Evolutionary conservation across 2,888 invertebrate species (phyloP).

Genomic region (Plemyria rubiginata): DNA sequence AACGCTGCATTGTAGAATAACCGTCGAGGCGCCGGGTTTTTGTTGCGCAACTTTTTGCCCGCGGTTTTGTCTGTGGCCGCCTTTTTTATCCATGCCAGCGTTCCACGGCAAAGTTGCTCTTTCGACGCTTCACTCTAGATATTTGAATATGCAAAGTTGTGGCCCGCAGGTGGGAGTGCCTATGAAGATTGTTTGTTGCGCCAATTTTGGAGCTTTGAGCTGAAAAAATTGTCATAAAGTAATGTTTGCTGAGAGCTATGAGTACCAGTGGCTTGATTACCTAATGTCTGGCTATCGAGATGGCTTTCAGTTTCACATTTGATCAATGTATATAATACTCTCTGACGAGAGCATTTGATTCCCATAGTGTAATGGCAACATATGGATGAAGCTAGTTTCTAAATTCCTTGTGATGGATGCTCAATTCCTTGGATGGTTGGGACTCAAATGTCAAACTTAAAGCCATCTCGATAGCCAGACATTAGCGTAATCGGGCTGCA

Average conservation of each 20-base stretch:
- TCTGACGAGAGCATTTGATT: no score
- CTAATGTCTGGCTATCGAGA: no score
- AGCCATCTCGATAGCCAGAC: no score
- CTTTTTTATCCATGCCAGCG: conserved; percentile 47
- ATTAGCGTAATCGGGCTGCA: no score
- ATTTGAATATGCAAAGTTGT: conserved; percentile 55
- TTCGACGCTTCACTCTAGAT: conserved; percentile 37
- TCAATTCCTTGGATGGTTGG: no score
- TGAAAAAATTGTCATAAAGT: conserved; percentile 19
- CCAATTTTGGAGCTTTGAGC: conserved; percentile 24
- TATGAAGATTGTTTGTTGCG: conserved; percentile 38
- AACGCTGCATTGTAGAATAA: conserved; percentile 45
- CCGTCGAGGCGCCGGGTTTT: conserved; percentile 46
- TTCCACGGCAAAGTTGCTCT: conserved; percentile 58
- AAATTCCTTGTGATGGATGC: no score
- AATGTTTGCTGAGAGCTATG: background rate
- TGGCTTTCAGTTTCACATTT: no score
- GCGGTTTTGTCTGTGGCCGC: conserved; percentile 51
- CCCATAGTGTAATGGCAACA: no score
- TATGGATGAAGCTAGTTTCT: no score
- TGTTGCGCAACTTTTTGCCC: conserved; percentile 56
- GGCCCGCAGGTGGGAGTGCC: conserved; percentile 35
- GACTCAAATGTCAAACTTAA: no score
- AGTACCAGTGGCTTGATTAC: no score
- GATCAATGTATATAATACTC: no score